Percentiles rank a stretch among this genome's conserved stretches.
phyloP scores from a whole-genome alignment of 1,140 invertebrate species.

The Drosophila nikananu region DNA sequence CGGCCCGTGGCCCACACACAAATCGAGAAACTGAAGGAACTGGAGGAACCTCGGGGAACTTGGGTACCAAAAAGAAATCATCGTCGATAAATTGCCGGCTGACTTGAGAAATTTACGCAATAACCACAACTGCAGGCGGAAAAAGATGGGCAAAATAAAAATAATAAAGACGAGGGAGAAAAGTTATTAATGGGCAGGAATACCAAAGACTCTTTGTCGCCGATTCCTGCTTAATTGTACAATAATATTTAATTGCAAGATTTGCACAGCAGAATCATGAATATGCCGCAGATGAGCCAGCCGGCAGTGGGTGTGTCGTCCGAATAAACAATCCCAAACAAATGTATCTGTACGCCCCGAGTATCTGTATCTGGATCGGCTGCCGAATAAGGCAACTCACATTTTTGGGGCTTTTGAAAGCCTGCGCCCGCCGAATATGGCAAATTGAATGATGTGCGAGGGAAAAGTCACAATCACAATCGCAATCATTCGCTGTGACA shows the following conservation, averaged over 20 bases:
- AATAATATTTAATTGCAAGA: slow-evolving; percentile 80
- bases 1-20: slow-evolving; percentile 46
- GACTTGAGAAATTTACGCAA: slow-evolving; percentile 59
- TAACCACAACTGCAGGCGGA: neutral
- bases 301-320: slow-evolving; percentile 60
- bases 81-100: slow-evolving; percentile 63
- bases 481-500: slow-evolving; percentile 23
- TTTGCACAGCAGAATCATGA: slow-evolving; percentile 62
- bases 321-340: slow-evolving; percentile 52
- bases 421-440: slow-evolving; percentile 52
- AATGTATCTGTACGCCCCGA: slow-evolving; percentile 5
- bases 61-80: slow-evolving; percentile 44
- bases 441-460: slow-evolving; percentile 58
- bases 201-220: slow-evolving; percentile 57
- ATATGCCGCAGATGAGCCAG: slow-evolving; percentile 59
- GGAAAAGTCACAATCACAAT: slow-evolving; percentile 27
- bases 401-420: slow-evolving; percentile 49
- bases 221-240: slow-evolving; percentile 74
- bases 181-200: slow-evolving; percentile 52
- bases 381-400: slow-evolving; percentile 49
- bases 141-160: slow-evolving; percentile 3
- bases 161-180: slow-evolving; percentile 13
- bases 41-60: neutral
- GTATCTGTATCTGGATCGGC: slow-evolving; percentile 17
- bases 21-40: neutral